A percentile compares a stretch with the other conserved stretches of the same genome.
Conservation (phyloP, 2,888 invertebrate genomes). For the Teleogryllus oceanicus region DNA sequence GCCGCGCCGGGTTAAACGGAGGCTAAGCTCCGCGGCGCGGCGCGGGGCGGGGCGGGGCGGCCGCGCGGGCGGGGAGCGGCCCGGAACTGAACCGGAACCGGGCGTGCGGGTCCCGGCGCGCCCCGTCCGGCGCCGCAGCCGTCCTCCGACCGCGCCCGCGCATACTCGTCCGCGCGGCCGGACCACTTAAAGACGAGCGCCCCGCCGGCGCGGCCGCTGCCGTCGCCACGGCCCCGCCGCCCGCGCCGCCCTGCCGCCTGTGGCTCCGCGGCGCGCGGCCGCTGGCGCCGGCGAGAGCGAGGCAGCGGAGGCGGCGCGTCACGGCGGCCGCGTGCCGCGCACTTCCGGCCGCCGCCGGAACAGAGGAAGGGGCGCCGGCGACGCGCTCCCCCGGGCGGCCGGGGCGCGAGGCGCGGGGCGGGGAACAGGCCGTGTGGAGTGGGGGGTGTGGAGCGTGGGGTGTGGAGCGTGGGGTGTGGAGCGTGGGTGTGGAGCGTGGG, state of each 20-base stretch:
- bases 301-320: background rate
- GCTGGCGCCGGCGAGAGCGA: background rate
- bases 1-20: background rate
- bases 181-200: background rate
- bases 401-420: background rate
- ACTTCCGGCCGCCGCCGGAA: slow-evolving; percentile 18
- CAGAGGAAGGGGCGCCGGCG: background rate
- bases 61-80: background rate
- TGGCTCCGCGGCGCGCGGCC: background rate
- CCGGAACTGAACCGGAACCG: slow-evolving; percentile 10
- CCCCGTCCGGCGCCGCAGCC: background rate
- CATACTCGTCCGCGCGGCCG: background rate
- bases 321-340: slow-evolving; percentile 7
- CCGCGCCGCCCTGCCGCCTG: background rate
- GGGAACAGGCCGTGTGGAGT: background rate
- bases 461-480: background rate
- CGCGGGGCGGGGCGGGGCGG: background rate
- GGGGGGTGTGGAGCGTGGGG: background rate
- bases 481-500: background rate
- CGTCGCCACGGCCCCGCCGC: background rate
- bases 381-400: background rate
- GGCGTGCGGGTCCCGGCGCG: slow-evolving; percentile 8
- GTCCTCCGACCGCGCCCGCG: background rate
- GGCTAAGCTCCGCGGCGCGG: background rate
- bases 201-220: background rate